These are phyloP conservation scores for Chiloscyllium plagiosum DNA, from an alignment of 2,113 vertebrate genomes.

Conservation along the genomic window DNA sequence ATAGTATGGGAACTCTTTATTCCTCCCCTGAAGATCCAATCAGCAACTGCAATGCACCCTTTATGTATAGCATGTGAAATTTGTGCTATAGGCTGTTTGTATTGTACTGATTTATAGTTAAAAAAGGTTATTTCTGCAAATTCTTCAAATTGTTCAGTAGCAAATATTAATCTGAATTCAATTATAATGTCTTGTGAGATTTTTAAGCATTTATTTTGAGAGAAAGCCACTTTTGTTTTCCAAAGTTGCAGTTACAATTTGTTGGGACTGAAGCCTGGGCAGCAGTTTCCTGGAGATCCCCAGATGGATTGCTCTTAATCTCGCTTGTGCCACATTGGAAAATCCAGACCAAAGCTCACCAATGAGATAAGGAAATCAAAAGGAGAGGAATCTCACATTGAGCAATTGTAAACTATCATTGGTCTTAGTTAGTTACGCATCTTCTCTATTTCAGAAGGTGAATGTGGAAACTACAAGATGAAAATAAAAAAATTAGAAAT, in stretches of 20 bases:
- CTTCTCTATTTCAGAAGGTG: not conserved
- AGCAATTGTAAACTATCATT: not conserved
- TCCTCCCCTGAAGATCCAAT: not conserved
- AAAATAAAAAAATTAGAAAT: not conserved
- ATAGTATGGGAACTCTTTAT: not conserved
- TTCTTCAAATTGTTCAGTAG: not conserved
- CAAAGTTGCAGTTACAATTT: not conserved
- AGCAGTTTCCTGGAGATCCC: not conserved
- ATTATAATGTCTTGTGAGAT: not conserved
- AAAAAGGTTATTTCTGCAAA: not conserved
- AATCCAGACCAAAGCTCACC: not conserved
- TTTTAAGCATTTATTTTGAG: not conserved
- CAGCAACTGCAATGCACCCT: not conserved
- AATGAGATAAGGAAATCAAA: not conserved
- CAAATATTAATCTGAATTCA: not conserved
- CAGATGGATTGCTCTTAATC: not conserved
- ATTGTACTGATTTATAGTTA: not conserved
- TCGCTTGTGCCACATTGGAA: not conserved
- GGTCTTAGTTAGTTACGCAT: not conserved
- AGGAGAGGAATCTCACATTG: not conserved
- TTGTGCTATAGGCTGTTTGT: not conserved
- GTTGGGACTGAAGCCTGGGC: not conserved
- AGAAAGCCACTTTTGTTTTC: not conserved
- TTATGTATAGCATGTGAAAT: too few relatives aligned
- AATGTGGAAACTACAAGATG: not conserved